These are phyloP conservation scores for Drosophila funebris DNA, from an alignment of 1,140 invertebrate genomes.

Conservation along the genomic window DNA sequence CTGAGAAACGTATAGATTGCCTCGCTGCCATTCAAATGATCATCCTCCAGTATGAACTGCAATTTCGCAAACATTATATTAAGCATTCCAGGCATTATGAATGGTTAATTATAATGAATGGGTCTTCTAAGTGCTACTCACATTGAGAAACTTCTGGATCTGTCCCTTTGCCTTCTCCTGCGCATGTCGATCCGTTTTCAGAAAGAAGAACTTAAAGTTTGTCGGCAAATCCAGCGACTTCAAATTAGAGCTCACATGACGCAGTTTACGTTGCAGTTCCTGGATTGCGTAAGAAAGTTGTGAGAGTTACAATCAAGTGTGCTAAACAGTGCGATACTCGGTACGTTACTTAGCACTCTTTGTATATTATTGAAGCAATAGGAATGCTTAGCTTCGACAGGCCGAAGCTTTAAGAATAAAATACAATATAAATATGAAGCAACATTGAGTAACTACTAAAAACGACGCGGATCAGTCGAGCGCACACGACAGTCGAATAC, in stretches of 20 bases:
- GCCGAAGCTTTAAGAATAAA: too few species aligned
- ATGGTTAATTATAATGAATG: too few species aligned
- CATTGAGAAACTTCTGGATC: conserved; percentile 94
- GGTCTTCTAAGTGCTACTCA: conserved; percentile 84
- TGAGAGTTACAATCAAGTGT: not conserved
- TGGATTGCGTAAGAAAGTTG: conserved; percentile 73
- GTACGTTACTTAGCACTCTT: not conserved
- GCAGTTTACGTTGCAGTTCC: conserved; percentile 92
- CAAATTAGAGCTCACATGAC: conserved; percentile 91
- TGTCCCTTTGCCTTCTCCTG: conserved; percentile 92
- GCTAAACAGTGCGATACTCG: not conserved
- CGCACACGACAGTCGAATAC: too few species aligned
- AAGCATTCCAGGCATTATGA: too few species aligned
- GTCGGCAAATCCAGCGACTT: conserved; percentile 92
- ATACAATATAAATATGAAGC: too few species aligned
- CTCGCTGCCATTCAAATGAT: conserved; percentile 93
- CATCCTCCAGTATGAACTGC: conserved; percentile 93
- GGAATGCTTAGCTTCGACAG: too few species aligned
- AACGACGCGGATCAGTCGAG: too few species aligned
- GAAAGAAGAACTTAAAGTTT: conserved; percentile 91
- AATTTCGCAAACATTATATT: not conserved
- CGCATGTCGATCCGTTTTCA: conserved; percentile 90
- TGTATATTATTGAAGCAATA: too few species aligned
- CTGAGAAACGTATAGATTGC: conserved; percentile 94
- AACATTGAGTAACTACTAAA: too few species aligned